These are phyloP conservation scores for Phymorhynchus buccinoides DNA, from an alignment of 1,140 invertebrate species.

Conservation along the genomic window DNA sequence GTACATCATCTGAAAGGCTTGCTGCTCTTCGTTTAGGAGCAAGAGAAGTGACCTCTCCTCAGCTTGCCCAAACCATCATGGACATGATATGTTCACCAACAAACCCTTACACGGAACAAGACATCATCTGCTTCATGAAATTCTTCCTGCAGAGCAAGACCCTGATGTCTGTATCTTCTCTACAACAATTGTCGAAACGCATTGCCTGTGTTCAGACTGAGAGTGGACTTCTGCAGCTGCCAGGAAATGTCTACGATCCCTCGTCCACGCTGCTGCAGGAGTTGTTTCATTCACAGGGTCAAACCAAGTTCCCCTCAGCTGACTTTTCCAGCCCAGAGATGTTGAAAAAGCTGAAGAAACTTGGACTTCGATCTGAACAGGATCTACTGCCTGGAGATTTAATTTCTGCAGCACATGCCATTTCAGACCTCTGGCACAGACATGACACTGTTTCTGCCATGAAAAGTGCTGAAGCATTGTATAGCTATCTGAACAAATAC, in stretches of 20 bases:
- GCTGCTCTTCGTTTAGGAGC: slow-evolving; percentile 29
- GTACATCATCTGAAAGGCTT: background rate
- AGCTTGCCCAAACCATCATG: slow-evolving; percentile 7
- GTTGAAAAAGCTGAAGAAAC: slow-evolving; percentile 21
- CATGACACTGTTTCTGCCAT: background rate
- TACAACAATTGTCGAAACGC: background rate
- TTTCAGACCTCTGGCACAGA: background rate
- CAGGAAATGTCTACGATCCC: slow-evolving; percentile 40
- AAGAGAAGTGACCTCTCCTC: background rate
- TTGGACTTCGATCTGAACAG: slow-evolving; percentile 31
- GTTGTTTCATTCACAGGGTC: slow-evolving; percentile 33
- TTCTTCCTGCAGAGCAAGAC: slow-evolving; percentile 17
- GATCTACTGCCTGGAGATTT: slow-evolving; percentile 37
- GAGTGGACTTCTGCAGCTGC: background rate
- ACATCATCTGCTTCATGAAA: slow-evolving; percentile 33
- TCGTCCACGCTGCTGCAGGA: slow-evolving; percentile 9
- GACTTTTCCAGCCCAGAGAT: slow-evolving; percentile 15
- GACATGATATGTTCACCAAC: background rate
- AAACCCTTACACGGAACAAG: background rate
- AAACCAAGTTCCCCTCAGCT: slow-evolving; percentile 42
- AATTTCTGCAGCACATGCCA: slow-evolving; percentile 25
- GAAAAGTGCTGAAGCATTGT: slow-evolving; percentile 25
- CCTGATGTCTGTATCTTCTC: background rate
- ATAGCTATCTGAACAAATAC: background rate
- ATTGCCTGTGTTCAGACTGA: slow-evolving; percentile 30